phyloP scores from a whole-genome alignment of 2,797 vertebrate species.

The Schizothorax lantsangensis region DNA sequence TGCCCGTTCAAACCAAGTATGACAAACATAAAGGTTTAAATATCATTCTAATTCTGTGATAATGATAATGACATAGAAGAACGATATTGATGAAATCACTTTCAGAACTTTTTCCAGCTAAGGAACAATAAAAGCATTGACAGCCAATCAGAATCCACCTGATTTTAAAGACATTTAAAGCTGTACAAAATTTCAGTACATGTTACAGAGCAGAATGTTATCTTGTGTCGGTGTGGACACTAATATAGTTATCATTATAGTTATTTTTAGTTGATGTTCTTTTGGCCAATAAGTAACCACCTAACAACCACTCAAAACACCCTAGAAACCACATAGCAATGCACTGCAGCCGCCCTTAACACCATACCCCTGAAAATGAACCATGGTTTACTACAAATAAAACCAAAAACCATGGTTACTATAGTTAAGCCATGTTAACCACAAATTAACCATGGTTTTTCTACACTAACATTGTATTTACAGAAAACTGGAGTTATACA shows the following conservation, averaged over 20 bases:
- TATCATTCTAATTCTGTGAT: neutral
- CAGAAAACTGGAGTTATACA: too few species aligned
- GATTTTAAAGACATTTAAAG: too few species aligned
- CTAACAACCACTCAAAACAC: neutral
- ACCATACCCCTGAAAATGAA: too few species aligned
- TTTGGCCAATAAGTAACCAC: neutral
- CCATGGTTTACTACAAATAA: too few species aligned
- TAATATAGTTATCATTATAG: neutral
- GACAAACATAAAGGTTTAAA: neutral
- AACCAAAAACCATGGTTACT: too few species aligned
- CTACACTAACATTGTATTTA: too few species aligned
- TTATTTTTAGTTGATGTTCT: neutral
- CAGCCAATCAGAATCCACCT: neutral
- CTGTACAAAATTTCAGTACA: too few species aligned
- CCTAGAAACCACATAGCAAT: neutral
- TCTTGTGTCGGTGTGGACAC: neutral
- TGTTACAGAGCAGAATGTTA: too few species aligned
- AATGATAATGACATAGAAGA: neutral
- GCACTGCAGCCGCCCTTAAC: too few species aligned
- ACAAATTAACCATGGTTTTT: too few species aligned
- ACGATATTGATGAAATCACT: neutral
- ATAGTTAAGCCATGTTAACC: too few species aligned
- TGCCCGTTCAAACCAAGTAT: neutral
- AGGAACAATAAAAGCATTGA: neutral
- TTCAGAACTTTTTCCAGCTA: neutral